phyloP scores from a whole-genome alignment of 2,888 invertebrate genomes.

The Polietes domitor region DNA sequence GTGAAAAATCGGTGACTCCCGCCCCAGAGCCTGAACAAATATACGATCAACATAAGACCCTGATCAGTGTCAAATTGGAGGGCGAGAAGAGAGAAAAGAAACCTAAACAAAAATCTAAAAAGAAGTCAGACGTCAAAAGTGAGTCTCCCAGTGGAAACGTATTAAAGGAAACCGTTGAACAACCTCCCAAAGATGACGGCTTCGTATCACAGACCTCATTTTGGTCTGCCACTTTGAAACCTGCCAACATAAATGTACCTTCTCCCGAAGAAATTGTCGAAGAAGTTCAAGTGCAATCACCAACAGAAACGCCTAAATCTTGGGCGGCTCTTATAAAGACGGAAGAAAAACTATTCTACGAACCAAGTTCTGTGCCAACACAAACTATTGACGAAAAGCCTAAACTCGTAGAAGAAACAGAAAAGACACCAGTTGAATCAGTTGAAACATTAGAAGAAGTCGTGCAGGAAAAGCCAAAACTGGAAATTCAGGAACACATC shows the following conservation, averaged over 20 bases:
- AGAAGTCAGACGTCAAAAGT: slow-evolving; percentile 37
- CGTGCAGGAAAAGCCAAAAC: neutral
- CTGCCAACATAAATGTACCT: slow-evolving; percentile 61
- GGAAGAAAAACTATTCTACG: slow-evolving; percentile 72
- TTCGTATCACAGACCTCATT: slow-evolving; percentile 76
- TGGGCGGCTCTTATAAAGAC: slow-evolving; percentile 76
- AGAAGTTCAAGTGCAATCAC: slow-evolving; percentile 73
- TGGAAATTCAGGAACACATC: neutral
- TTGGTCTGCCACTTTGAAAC: slow-evolving; percentile 77
- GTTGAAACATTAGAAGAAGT: neutral
- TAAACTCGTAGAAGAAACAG: neutral
- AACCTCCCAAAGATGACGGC: neutral
- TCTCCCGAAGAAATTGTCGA: slow-evolving; percentile 39
- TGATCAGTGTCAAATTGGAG: slow-evolving; percentile 47
- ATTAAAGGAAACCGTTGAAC: slow-evolving; percentile 50
- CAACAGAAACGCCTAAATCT: slow-evolving; percentile 74
- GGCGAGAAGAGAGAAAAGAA: slow-evolving; percentile 53
- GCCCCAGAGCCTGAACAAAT: neutral
- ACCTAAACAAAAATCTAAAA: slow-evolving; percentile 54
- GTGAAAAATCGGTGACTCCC: slow-evolving; percentile 12
- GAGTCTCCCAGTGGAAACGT: slow-evolving; percentile 28
- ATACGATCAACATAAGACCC: slow-evolving; percentile 22
- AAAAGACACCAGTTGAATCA: neutral
- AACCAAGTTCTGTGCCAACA: slow-evolving; percentile 29
- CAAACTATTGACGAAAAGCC: neutral